phyloP scores from a whole-genome alignment of 2,888 invertebrate species.

The Hoplodrina ambigua region DNA sequence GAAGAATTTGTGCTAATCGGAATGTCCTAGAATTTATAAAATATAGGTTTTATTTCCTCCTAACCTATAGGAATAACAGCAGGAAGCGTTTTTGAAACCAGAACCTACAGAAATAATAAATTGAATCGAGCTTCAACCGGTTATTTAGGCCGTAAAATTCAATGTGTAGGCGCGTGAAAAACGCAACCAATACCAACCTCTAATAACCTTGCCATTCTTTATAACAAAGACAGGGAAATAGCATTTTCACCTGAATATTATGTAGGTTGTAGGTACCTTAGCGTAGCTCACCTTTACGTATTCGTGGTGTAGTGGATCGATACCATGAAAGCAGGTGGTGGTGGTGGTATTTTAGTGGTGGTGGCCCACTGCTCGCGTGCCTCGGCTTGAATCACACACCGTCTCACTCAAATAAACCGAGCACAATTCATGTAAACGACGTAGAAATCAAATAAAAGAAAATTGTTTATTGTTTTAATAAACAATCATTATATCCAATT shows the following conservation, averaged over 20 bases:
- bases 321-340: constrained; percentile 71
- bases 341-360: constrained; percentile 70
- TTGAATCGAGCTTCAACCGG: neutral
- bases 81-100: neutral
- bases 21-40: neutral
- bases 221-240: constrained; percentile 21
- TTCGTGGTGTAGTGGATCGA: constrained; percentile 70
- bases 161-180: constrained; percentile 18
- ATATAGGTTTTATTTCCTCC: neutral
- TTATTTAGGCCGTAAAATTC: constrained; percentile 6
- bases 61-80: constrained; percentile 1
- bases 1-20: neutral
- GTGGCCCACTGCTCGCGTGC: constrained; percentile 59
- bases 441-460: constrained; percentile 31
- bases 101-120: neutral
- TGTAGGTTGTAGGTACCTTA: constrained; percentile 3
- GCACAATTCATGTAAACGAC: constrained; percentile 38
- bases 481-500: too few relatives aligned
- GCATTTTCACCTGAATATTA: constrained; percentile 12
- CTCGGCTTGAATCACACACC: constrained; percentile 48
- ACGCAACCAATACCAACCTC: constrained; percentile 5
- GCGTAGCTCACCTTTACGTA: constrained; percentile 31
- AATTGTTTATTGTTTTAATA: too few relatives aligned
- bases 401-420: constrained; percentile 48
- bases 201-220: neutral